These are phyloP conservation scores for Cephus spinipes DNA, from an alignment of 2,888 invertebrate species.

Conservation along the genomic window DNA sequence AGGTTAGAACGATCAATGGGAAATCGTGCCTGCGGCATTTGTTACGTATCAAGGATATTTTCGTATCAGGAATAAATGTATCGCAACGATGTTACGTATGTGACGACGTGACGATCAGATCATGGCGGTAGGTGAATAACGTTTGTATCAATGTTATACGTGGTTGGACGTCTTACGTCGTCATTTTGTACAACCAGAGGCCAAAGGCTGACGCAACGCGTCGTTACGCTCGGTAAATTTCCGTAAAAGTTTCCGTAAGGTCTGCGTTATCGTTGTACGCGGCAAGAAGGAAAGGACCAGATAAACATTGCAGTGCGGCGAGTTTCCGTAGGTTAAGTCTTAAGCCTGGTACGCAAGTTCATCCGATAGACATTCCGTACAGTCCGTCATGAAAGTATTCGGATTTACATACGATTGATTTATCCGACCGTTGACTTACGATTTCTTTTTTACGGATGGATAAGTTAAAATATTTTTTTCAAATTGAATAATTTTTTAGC, in stretches of 20 bases:
- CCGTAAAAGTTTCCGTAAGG: conserved; percentile 1
- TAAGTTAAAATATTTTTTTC: neutral
- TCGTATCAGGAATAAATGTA: neutral
- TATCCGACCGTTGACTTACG: neutral
- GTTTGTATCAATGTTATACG: neutral
- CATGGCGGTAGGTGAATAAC: neutral
- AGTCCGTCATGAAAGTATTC: neutral
- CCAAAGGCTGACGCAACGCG: neutral
- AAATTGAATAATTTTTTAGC: too few species aligned
- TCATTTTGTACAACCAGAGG: neutral
- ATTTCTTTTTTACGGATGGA: neutral
- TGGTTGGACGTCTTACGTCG: neutral
- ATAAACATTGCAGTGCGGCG: neutral
- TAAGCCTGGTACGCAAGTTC: neutral
- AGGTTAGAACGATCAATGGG: neutral
- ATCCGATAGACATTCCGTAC: neutral
- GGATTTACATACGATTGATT: neutral
- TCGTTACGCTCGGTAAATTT: conserved; percentile 1
- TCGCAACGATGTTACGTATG: neutral
- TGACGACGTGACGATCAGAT: neutral
- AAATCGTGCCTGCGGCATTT: neutral
- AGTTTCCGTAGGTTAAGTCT: neutral
- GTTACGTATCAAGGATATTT: neutral
- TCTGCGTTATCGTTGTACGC: conserved; percentile 1
- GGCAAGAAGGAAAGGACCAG: neutral